Conservation (phyloP, 2,113 vertebrate species). For the Chlamydotis undulata region DNA sequence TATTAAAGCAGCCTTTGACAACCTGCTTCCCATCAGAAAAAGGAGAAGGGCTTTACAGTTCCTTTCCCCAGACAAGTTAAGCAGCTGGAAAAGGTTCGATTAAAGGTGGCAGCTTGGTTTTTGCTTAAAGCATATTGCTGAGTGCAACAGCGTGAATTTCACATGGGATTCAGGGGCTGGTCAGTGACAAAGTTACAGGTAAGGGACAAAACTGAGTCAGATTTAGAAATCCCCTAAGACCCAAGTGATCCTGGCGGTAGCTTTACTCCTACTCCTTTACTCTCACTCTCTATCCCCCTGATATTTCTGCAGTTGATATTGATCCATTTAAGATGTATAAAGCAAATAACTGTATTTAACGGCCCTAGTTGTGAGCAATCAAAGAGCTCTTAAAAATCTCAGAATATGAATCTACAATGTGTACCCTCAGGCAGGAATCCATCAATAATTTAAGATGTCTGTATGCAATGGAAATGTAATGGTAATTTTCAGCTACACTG, state of each 20-base stretch:
- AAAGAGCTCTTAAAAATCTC: conserved; percentile 38
- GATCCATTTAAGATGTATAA: conserved; percentile 37
- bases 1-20: background rate
- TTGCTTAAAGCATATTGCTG: background rate
- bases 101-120: background rate
- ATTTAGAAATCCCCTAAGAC: background rate
- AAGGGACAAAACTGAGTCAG: background rate
- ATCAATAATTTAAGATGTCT: conserved; percentile 52
- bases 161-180: background rate
- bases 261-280: background rate
- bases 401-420: conserved; percentile 18
- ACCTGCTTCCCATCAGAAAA: background rate
- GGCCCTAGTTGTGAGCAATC: conserved; percentile 24
- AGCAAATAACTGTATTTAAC: conserved; percentile 59
- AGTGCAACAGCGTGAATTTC: background rate
- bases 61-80: background rate
- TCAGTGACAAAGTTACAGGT: background rate
- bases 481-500: conserved; percentile 35
- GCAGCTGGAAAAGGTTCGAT: background rate
- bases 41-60: background rate
- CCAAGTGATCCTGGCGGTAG: background rate
- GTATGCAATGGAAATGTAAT: conserved; percentile 29
- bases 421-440: conserved; percentile 23
- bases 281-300: background rate
- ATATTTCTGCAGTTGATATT: conserved; percentile 13